Base-by-base conservation (phyloP, 2,888 invertebrate genomes). In the Napeogenes sylphis region DNA sequence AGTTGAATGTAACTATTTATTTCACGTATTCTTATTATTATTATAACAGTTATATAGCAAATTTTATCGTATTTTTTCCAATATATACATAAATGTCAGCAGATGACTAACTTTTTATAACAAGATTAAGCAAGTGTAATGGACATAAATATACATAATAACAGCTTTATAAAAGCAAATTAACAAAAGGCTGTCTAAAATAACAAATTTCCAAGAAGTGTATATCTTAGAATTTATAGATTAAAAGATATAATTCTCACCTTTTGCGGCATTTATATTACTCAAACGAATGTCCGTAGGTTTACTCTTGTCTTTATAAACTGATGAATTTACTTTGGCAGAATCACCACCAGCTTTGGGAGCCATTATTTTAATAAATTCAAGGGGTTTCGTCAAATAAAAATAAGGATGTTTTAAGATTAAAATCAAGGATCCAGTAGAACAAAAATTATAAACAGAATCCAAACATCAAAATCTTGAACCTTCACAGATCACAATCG, bases 211-310 rank as follows among this genome's bases (percentile, higher is more conserved):
- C 10, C 2, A 5, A 60, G 45, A 47, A 21, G 35, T 5, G 21
- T 46, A 30, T 45, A 55, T 57, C 1, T 55, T 53, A 58, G 66
- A 67, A 46, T 54, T 46, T 42, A 55, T 10, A 21, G 47, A 4
- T 13, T 33, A 35, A 42, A 35, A 3, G 3, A 10, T 42, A 10
- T 42, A 57, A 56, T 55, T 45, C 60, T 58, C 92, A 98, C 98
- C 98, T 95, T 99, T 99, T 61, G 98, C 99, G 78, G 99, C 99
- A 87, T 95, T 95, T 77, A 99, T 99, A 84, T 99, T 99, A 83
- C 98, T 99, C 71, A 93, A 92, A 62, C 99, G 94, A 79, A 99
- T 97, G 91, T 98, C 98, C 53, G 94, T 92, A 55, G 99, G 99
- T 91, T 99, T 99, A 78, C 94, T 95, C 92, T 96, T 97, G 88